These are phyloP conservation scores for Cyaniris semiargus DNA, from an alignment of 2,888 invertebrate genomes.

Conservation along the genomic window DNA sequence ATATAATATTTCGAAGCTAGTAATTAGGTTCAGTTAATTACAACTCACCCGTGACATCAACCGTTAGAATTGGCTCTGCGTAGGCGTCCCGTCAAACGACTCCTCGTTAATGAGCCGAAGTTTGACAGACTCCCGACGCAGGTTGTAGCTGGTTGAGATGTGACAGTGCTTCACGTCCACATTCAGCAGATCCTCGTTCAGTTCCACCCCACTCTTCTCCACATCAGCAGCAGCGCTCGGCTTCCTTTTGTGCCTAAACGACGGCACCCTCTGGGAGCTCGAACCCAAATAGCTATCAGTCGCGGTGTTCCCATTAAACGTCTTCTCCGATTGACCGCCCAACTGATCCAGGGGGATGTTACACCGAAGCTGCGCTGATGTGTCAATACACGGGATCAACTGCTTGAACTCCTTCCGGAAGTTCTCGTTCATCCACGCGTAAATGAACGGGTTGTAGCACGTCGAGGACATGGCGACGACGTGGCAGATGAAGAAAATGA, in stretches of 20 bases:
- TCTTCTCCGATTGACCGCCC: conserved; percentile 83
- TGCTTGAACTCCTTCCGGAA: conserved; percentile 96
- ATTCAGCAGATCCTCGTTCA: conserved; percentile 68
- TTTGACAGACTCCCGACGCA: conserved; percentile 72
- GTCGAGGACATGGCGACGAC: conserved; percentile 97
- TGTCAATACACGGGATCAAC: conserved; percentile 84
- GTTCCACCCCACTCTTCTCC: conserved; percentile 76
- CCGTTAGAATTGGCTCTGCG: conserved; percentile 76
- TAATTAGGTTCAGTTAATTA: not conserved
- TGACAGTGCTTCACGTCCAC: conserved; percentile 76
- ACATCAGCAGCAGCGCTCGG: conserved; percentile 83
- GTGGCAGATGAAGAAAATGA: conserved; percentile 95
- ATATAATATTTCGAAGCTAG: not conserved
- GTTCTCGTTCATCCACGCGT: conserved; percentile 98
- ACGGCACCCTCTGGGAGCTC: conserved; percentile 76
- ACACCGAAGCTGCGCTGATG: conserved; percentile 63
- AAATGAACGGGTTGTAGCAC: conserved; percentile 97
- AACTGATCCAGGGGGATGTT: conserved; percentile 76
- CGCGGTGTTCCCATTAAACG: conserved; percentile 88
- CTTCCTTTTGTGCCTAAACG: conserved; percentile 77
- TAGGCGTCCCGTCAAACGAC: conserved; percentile 67
- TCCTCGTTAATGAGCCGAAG: conserved; percentile 73
- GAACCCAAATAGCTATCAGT: conserved; percentile 82
- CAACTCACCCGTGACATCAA: conserved; percentile 67
- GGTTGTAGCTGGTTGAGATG: conserved; percentile 74